Evolutionary conservation across 2,797 vertebrate species (phyloP).

Genomic region (Oryzias dopingdopingensis): DNA sequence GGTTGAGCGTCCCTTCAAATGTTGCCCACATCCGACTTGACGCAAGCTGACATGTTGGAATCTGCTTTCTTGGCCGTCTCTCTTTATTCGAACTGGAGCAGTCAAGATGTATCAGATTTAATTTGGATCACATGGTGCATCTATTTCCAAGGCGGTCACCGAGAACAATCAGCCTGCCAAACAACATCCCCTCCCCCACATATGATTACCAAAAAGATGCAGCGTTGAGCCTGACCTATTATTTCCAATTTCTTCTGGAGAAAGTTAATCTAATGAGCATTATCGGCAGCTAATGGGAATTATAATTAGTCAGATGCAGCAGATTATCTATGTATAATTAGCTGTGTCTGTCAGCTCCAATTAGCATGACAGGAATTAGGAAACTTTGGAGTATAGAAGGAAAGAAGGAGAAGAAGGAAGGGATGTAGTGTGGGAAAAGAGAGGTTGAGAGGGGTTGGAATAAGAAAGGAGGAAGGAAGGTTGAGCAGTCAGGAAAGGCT

Average conservation of each 20-base stretch:
- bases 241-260: constrained; percentile 80
- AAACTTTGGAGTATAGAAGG: constrained; percentile 61
- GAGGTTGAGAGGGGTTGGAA: constrained; percentile 3
- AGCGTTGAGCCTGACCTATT: constrained; percentile 56
- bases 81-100: constrained; percentile 26
- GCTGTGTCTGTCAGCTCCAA: constrained; percentile 82
- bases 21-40: constrained; percentile 12
- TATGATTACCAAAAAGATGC: constrained; percentile 58
- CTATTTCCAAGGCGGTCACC: constrained; percentile 41
- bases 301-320: constrained; percentile 85
- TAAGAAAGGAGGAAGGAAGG: constrained; percentile 15
- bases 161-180: constrained; percentile 40
- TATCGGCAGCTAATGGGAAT: constrained; percentile 83
- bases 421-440: constrained; percentile 7
- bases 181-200: constrained; percentile 12
- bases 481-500: constrained; percentile 38
- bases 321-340: constrained; percentile 85
- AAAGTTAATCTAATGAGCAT: constrained; percentile 86
- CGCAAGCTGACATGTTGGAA: constrained; percentile 7
- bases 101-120: constrained; percentile 41
- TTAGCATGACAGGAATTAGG: constrained; percentile 81
- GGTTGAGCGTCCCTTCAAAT: constrained; percentile 3
- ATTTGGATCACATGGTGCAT: constrained; percentile 51
- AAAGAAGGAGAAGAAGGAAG: constrained; percentile 7
- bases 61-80: constrained; percentile 23